Evolutionary conservation across 1,140 invertebrate species (phyloP).

Genomic region (Drosophila equinoxialis): DNA sequence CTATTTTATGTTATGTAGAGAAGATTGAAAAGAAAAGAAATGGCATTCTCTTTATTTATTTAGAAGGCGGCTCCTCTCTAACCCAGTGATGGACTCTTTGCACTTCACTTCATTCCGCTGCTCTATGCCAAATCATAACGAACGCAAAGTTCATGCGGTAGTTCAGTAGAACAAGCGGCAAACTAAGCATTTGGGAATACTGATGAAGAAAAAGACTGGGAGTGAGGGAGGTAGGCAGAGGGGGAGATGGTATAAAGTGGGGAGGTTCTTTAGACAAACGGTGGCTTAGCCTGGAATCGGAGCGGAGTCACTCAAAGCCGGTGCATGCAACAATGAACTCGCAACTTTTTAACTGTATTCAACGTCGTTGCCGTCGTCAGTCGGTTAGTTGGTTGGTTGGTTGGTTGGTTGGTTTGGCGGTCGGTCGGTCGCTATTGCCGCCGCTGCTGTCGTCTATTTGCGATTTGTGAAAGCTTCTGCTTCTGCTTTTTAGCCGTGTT

Average conservation of each 20-base stretch:
- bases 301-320: conserved; percentile 28
- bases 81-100: not conserved
- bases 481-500: conserved; percentile 13
- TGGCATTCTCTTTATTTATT: conserved; percentile 11
- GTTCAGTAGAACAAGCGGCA: conserved; percentile 70
- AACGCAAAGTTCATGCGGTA: conserved; percentile 70
- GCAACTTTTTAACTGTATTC: conserved; percentile 77
- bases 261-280: conserved; percentile 50
- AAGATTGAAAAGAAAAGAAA: not conserved
- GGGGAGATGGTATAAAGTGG: not conserved
- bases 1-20: too few species aligned
- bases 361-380: conserved; percentile 41
- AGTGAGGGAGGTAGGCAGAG: not conserved
- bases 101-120: not conserved
- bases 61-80: conserved; percentile 32
- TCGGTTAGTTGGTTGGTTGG: not conserved
- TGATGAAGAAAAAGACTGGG: not conserved
- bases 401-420: not conserved
- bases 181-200: conserved; percentile 23
- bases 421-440: not conserved
- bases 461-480: conserved; percentile 76
- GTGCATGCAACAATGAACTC: conserved; percentile 78
- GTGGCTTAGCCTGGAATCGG: conserved; percentile 32
- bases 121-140: conserved; percentile 58
- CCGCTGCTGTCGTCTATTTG: conserved; percentile 55